phyloP scores from a whole-genome alignment of 2,113 vertebrate genomes.

The Nematolebias whitei region DNA sequence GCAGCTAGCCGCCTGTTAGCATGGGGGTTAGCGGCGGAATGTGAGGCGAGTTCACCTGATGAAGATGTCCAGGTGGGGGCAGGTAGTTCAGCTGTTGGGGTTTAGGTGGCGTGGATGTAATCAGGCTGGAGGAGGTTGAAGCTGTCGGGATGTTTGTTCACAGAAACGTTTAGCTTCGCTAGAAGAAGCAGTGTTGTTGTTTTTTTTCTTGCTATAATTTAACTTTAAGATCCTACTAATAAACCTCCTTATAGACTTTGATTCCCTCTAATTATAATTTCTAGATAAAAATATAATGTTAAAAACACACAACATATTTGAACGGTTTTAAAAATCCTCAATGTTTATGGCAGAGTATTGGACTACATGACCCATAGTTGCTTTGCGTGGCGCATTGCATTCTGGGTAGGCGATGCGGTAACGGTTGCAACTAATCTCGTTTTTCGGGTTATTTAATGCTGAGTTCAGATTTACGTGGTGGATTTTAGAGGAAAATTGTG shows the following conservation, averaged over 20 bases:
- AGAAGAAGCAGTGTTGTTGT: background rate
- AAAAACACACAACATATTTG: background rate
- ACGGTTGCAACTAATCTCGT: background rate
- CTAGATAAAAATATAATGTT: background rate
- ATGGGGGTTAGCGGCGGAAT: background rate
- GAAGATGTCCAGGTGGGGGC: background rate
- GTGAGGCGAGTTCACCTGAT: background rate
- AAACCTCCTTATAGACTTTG: background rate
- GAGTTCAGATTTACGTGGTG: too few relatives aligned
- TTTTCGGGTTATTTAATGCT: too few relatives aligned
- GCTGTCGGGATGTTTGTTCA: background rate
- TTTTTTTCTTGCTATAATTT: background rate
- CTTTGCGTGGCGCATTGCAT: background rate
- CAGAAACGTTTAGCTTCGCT: background rate
- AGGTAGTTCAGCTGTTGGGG: background rate
- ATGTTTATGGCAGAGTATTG: background rate
- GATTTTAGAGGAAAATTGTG: too few relatives aligned
- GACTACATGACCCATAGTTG: background rate
- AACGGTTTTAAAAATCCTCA: background rate
- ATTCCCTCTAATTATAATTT: background rate
- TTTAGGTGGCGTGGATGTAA: background rate
- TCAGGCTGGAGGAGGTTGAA: background rate
- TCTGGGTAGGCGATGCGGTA: background rate
- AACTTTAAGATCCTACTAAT: background rate
- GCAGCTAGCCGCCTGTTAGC: conserved; percentile 49